A percentile compares a stretch with the other conserved stretches of the same genome.
phyloP scores from a whole-genome alignment of 2,797 vertebrate species.

The Cuniculus paca region DNA sequence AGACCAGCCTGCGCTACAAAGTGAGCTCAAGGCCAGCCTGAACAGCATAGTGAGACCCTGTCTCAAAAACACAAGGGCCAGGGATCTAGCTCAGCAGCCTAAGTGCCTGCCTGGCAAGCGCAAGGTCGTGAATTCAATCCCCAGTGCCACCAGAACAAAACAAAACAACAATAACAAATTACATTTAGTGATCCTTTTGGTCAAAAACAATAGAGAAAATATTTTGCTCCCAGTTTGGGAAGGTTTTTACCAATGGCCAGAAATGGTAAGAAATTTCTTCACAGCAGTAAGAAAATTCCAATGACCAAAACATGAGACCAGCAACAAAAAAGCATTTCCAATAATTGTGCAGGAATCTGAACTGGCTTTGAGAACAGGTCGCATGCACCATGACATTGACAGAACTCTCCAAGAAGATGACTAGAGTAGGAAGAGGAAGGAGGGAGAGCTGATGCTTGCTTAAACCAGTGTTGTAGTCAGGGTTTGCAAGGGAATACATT shows the following conservation, averaged over 20 bases:
- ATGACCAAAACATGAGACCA: neutral
- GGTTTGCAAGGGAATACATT: neutral
- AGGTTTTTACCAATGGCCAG: neutral
- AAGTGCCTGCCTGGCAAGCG: too few species aligned
- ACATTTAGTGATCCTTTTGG: neutral
- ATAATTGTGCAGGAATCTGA: neutral
- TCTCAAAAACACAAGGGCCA: too few species aligned
- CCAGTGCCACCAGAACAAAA: too few species aligned
- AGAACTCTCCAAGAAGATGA: neutral
- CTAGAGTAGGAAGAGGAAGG: neutral
- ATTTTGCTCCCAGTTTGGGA: neutral
- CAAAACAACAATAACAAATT: neutral
- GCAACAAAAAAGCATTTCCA: neutral
- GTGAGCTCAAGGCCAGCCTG: too few species aligned
- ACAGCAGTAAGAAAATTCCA: neutral
- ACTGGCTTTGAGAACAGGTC: neutral
- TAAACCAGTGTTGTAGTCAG: neutral
- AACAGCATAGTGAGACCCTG: too few species aligned
- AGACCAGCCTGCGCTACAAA: too few species aligned
- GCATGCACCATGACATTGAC: accelerated
- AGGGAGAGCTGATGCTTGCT: too few species aligned
- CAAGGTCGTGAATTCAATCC: too few species aligned
- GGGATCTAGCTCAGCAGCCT: too few species aligned
- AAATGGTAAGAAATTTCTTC: too few species aligned
- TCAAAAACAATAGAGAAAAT: conserved; percentile 32